These are phyloP conservation scores for Ophioderma brevispina DNA, from an alignment of 35 echinoderm and acorn worm genomes.

Conservation along the genomic window DNA sequence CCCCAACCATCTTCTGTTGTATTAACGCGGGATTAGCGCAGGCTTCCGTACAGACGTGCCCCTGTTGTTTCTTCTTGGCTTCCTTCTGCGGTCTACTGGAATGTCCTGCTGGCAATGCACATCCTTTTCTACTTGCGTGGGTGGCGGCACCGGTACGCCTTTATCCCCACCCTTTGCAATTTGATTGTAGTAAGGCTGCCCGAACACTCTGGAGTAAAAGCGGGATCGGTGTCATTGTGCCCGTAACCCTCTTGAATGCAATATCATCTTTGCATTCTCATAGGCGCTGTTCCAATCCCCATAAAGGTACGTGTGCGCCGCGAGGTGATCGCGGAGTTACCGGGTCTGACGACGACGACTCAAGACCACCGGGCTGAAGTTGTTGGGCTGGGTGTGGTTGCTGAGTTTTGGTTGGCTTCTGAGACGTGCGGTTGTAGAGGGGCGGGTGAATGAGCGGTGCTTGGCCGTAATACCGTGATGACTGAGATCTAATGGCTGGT, in stretches of 20 bases:
- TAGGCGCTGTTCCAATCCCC: conserved; percentile 87
- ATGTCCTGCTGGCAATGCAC: conserved; percentile 42
- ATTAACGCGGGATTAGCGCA: not conserved
- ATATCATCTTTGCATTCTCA: conserved; percentile 96
- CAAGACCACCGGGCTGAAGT: conserved; percentile 46
- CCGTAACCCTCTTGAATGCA: conserved; percentile 54
- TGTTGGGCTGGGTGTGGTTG: conserved; percentile 48
- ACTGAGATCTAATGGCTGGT: conserved; percentile 94
- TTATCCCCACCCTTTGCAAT: conserved; percentile 60
- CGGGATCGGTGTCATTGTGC: conserved; percentile 70
- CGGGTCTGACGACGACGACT: conserved; percentile 19
- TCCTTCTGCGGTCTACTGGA: conserved; percentile 36
- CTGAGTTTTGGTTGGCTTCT: conserved; percentile 71
- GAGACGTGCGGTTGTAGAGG: conserved; percentile 90
- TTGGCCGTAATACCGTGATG: conserved; percentile 90
- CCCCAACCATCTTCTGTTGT: not conserved
- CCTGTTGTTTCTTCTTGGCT: conserved; percentile 35
- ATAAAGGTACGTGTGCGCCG: conserved; percentile 24
- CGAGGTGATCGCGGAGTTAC: conserved; percentile 35
- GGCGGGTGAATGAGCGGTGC: conserved; percentile 96
- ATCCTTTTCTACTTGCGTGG: conserved; percentile 27
- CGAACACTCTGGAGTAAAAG: conserved; percentile 85
- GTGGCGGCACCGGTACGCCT: conserved; percentile 12
- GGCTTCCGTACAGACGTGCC: conserved; percentile 30
- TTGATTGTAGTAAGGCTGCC: conserved; percentile 80